Percentiles rank a stretch among this genome's conserved stretches.
phyloP scores from a whole-genome alignment of 92 coral and sea anemone species.

The Epizoanthus rinbou region DNA sequence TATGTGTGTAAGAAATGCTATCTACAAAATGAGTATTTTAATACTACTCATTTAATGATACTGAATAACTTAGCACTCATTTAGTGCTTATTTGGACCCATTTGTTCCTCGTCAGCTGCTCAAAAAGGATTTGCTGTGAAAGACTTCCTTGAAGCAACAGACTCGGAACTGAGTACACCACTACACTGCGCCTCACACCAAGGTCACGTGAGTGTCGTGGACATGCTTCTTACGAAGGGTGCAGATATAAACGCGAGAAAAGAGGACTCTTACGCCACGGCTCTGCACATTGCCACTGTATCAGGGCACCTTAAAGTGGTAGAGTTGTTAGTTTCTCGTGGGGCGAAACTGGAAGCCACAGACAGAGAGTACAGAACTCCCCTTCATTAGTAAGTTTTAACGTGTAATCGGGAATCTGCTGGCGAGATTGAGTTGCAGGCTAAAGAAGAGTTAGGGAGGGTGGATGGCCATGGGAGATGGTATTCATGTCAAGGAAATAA shows the following conservation, averaged over 20 bases:
- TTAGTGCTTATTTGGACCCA: not conserved
- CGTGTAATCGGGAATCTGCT: not conserved
- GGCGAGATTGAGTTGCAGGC: no score
- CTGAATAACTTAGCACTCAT: no score
- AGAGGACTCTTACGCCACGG: conserved; percentile 44
- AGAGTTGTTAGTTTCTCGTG: conserved; percentile 64
- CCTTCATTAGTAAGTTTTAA: conserved; percentile 56
- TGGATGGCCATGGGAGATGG: no score
- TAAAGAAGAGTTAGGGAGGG: no score
- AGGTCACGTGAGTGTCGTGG: conserved; percentile 51
- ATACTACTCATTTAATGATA: no score
- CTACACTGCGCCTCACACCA: conserved; percentile 56
- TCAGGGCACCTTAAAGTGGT: conserved; percentile 64
- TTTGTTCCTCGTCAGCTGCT: conserved; percentile 42
- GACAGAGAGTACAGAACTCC: conserved; percentile 78
- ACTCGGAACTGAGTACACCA: conserved; percentile 60
- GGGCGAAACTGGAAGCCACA: conserved; percentile 62
- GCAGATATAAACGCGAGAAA: conserved; percentile 62
- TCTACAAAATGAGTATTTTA: not conserved
- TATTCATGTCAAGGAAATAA: no score
- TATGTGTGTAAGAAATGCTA: no score
- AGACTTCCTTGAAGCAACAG: conserved; percentile 49
- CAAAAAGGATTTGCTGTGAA: conserved; percentile 30
- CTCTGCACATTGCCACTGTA: conserved; percentile 73
- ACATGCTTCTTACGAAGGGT: conserved; percentile 63